A percentile compares a stretch with the other conserved stretches of the same genome.
Conservation (phyloP, 2,113 vertebrate species). For the Nannobrachium achirus region DNA sequence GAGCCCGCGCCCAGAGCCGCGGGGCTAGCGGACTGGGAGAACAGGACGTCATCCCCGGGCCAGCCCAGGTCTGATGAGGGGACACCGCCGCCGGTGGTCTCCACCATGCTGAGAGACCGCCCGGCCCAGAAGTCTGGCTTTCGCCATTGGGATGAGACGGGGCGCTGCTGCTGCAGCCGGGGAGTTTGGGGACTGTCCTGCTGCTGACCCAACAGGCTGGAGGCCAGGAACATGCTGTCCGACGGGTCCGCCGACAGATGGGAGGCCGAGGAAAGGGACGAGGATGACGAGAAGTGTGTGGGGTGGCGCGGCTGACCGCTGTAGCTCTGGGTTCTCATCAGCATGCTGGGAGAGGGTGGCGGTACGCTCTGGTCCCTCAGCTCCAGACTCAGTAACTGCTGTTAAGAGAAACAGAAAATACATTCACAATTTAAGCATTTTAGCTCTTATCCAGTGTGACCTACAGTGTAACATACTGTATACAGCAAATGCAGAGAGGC, state of each 20-base stretch:
- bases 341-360: conserved; percentile 20
- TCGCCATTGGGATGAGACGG: conserved; percentile 49
- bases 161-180: conserved; percentile 26
- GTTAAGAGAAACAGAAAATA: neutral
- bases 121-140: conserved; percentile 70
- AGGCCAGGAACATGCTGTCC: conserved; percentile 44
- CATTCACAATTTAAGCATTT: neutral
- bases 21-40: conserved; percentile 43
- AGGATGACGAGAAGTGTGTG: conserved; percentile 40
- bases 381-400: conserved; percentile 75
- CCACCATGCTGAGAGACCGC: conserved; percentile 80
- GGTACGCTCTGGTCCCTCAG: conserved; percentile 58
- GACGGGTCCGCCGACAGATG: conserved; percentile 44
- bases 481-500: neutral
- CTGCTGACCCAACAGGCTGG: conserved; percentile 63
- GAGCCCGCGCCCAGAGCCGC: conserved; percentile 37
- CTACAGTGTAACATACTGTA: neutral
- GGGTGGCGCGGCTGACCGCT: conserved; percentile 43
- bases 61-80: conserved; percentile 62
- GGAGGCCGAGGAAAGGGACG: conserved; percentile 44
- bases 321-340: conserved; percentile 58
- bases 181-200: conserved; percentile 42
- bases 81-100: conserved; percentile 49
- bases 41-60: conserved; percentile 38
- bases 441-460: no score